These are phyloP conservation scores for Acanthiza pusilla DNA, from an alignment of 2,797 vertebrate genomes.

Conservation along the genomic window DNA sequence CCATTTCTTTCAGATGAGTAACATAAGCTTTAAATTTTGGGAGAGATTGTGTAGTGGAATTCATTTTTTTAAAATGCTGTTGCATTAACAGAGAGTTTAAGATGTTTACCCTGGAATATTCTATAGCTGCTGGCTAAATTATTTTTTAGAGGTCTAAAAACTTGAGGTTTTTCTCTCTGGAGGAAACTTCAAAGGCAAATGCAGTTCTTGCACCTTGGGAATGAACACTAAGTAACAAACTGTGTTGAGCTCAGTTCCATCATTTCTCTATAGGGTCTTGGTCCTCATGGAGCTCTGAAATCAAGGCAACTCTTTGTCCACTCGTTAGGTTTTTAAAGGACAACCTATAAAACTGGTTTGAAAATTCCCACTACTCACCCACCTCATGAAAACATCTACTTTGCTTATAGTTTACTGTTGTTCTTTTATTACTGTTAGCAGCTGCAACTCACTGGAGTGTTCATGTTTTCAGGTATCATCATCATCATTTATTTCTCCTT, in stretches of 20 bases:
- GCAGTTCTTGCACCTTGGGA: not conserved
- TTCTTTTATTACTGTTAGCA: not conserved
- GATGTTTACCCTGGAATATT: not conserved
- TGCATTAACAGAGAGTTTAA: not conserved
- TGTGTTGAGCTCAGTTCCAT: not conserved
- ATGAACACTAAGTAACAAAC: not conserved
- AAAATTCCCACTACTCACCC: not conserved
- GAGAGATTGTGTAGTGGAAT: not conserved
- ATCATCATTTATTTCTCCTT: not conserved
- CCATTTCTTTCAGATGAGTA: not conserved
- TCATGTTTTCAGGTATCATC: not conserved
- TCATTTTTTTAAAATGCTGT: not conserved
- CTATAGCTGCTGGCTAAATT: not conserved
- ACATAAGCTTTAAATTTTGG: not conserved
- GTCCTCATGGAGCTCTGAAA: not conserved
- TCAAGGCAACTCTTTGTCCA: not conserved
- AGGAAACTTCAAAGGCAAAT: not conserved
- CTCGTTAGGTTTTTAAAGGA: not conserved
- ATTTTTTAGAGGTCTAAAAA: not conserved
- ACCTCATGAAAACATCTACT: not conserved
- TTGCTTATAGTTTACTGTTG: not conserved
- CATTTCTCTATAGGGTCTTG: not conserved
- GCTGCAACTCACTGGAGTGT: not conserved
- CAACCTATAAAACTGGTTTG: not conserved
- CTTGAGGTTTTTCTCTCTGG: not conserved